Evolutionary conservation across 2,113 vertebrate genomes (phyloP), one percentile per base, ranked within the genome.

Genomic region (Engystomops pustulosus): DNA sequence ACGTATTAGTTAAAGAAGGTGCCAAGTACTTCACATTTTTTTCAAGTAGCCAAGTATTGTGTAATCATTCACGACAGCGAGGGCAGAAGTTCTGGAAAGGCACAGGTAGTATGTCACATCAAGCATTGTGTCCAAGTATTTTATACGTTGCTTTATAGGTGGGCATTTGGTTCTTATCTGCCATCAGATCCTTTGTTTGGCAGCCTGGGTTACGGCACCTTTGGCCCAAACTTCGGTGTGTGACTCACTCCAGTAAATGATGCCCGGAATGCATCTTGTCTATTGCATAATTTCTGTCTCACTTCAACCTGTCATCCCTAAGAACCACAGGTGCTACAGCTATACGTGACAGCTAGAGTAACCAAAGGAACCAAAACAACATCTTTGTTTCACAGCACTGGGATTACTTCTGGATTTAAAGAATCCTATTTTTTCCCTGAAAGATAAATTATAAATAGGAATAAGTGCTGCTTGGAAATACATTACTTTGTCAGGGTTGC

Each of bases 241-340:
- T 75, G 75, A 78, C 51, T 77, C 74, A 58, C 51, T 23, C 34
- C 6, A 23, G 74, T n/a, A 58, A 25, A 58, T 25, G 34, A 38
- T 51, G 49, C 74, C 49, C 74, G 51, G 74, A 77, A 77, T 58
- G 74, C 51, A 58, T 49, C 49, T 55, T 25, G 51, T 77, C 74
- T 23, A 51, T 77, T 77, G 74, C 30, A 32, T 58, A 23, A 60
- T 55, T 78, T 60, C 53, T 78, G 51, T 76, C 45, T 76, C 72
- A 76, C 47, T 76, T 53, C 45, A 53, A 53, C 27, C 71, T 18
- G 71, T 77, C 75, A 41, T 25, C 12, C 8, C 9, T 6, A 8
- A 78, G 32, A 27, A 41, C 3, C n/a, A 25, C 51, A 58, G 51
- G 49, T 58, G 49, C 74, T 36, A 55, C 0, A 8, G 23, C 74